phyloP scores from a whole-genome alignment of 2,113 vertebrate genomes.

The Panthera uncia region DNA sequence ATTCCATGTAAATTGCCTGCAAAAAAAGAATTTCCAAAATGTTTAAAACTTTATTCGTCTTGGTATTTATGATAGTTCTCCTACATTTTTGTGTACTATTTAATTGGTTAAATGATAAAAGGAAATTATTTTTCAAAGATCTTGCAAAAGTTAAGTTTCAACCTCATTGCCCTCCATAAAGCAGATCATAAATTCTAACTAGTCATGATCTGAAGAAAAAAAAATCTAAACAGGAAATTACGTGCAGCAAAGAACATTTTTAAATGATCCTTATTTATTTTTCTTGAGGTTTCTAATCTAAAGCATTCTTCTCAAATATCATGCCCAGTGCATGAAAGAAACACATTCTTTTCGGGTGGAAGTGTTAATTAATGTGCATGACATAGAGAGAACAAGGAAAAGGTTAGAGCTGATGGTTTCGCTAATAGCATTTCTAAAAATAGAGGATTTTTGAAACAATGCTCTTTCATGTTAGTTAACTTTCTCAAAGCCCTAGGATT shows the following conservation, averaged over 20 bases:
- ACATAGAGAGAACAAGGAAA: conserved; percentile 69
- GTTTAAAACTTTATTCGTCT: not conserved
- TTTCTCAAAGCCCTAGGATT: conserved; percentile 40
- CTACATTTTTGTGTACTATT: not conserved
- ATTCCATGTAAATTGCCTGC: not conserved
- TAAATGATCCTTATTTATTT: conserved; percentile 52
- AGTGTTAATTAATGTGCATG: conserved; percentile 78
- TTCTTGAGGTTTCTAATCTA: conserved; percentile 40
- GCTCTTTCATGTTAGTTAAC: conserved; percentile 63
- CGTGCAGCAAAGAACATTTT: conserved; percentile 19
- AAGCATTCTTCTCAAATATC: conserved; percentile 64
- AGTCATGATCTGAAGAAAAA: not conserved
- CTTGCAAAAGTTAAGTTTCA: not conserved
- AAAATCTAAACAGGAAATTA: conserved; percentile 19
- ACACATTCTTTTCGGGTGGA: conserved; percentile 67
- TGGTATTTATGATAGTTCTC: not conserved
- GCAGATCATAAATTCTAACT: conserved; percentile 21
- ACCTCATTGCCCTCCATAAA: not conserved
- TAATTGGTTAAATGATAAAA: not conserved
- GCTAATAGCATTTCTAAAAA: conserved; percentile 77
- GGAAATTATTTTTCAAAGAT: conserved; percentile 42
- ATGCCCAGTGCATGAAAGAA: conserved; percentile 39
- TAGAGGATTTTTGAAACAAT: conserved; percentile 71
- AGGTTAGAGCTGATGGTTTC: conserved; percentile 70
- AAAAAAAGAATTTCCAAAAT: conserved; percentile 6